A percentile compares a stretch with the other conserved stretches of the same genome.
Evolutionary conservation across 2,888 invertebrate species (phyloP).

Genomic region (Pecten maximus): DNA sequence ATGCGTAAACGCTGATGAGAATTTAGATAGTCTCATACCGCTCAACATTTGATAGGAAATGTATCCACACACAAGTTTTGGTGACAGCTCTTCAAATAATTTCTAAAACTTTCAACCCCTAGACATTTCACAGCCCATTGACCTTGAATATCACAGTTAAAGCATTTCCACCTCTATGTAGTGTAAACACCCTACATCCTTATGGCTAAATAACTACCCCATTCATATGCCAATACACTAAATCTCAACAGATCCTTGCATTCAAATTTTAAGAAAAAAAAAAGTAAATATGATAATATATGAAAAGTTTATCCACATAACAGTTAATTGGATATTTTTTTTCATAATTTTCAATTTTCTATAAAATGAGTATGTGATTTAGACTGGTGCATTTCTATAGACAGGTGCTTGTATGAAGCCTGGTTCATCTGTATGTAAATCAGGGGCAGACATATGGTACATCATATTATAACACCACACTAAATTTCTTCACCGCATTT

Average conservation of each 20-base stretch:
- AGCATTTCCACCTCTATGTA: neutral
- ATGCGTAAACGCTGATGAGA: neutral
- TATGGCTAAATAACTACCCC: neutral
- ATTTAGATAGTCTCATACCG: neutral
- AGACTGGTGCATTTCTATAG: neutral
- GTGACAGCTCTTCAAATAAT: conserved; percentile 7
- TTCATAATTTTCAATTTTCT: neutral
- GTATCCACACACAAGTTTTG: neutral
- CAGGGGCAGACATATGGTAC: neutral
- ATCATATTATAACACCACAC: neutral
- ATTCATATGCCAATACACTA: neutral
- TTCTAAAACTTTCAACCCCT: conserved; percentile 13
- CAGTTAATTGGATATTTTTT: conserved; percentile 4
- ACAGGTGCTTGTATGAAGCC: neutral
- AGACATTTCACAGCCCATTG: conserved; percentile 30
- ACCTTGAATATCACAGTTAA: neutral
- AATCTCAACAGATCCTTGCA: neutral
- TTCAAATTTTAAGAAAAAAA: neutral
- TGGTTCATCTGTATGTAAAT: conserved; percentile 2
- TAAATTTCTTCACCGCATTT: neutral
- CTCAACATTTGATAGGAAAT: neutral
- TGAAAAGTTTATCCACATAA: neutral
- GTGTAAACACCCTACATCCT: neutral
- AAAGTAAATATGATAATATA: neutral
- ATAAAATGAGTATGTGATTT: neutral